Evolutionary conservation across 2,113 vertebrate species (phyloP), one percentile per base, ranked within the genome.

Genomic region (Cardinalis cardinalis): DNA sequence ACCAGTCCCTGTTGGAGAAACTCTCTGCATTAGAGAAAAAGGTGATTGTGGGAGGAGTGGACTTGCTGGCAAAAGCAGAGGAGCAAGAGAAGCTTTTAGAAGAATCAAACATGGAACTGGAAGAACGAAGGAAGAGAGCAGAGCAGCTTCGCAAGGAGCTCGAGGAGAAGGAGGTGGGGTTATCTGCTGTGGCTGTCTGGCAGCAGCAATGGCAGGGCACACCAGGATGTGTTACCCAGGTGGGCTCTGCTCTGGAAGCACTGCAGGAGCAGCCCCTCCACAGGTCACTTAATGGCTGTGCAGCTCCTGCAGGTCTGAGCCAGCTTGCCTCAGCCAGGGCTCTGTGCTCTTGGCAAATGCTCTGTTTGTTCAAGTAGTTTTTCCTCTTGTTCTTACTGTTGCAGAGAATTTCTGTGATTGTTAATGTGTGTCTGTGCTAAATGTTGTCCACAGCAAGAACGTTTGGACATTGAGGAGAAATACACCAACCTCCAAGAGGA

Each of bases 401-500:
- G 73, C 38, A 44, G 72, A 34, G 46, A 23, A 69, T 83, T 74
- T 69, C 29, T 93, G 19, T 73, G 40, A 3, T 18, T 53, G 28
- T 66, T 95, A 68, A 94, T 10, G 5, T 66, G 11, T 76, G 11
- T 90, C 61, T 96, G 25, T 93, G 83, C 69, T 84, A 10, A 88
- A 78, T 94, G 6, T 77, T 59, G 36, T 48, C 44, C n/a, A 85
- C 95, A 99, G 99, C 99, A 99, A 99, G 99, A 99, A 71, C 99
- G 99, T 48, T 95, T 99, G 96, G 99, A 99, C 96, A 99, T 99
- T 13, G 99, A 99, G 95, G 99, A 99, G 97, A 99, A 99, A 87
- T 99, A 99, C 96, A 99, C 99, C 63, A 99, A 98, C 92, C 98
- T 99, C 69, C 99, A 99, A 96, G 99, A 99, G 65, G 99, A 99